Percentiles rank a stretch among this genome's conserved stretches.
phyloP scores from a whole-genome alignment of 2,888 invertebrate species.

The Hemistola chrysoprasaria region DNA sequence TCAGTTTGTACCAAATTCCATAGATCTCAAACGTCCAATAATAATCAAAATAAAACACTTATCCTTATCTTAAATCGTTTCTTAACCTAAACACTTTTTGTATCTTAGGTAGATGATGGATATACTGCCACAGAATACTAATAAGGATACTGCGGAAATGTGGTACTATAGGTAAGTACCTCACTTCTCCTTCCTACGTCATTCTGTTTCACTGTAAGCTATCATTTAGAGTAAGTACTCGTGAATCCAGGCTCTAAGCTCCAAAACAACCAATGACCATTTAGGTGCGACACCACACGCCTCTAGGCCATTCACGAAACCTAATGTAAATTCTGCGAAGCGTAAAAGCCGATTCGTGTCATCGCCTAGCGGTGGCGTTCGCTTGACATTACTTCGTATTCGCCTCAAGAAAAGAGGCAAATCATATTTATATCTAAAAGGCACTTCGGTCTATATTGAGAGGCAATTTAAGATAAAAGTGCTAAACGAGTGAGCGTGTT shows the following conservation, averaged over 20 bases:
- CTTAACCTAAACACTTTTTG: too few relatives aligned
- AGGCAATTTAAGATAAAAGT: conserved; percentile 52
- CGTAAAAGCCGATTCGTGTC: conserved; percentile 72
- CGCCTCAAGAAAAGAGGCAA: conserved; percentile 52
- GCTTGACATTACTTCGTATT: conserved; percentile 55
- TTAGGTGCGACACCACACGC: conserved; percentile 39
- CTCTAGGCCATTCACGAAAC: conserved; percentile 40
- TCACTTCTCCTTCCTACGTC: conserved; percentile 1
- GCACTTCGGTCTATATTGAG: conserved; percentile 48
- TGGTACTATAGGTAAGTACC: too few relatives aligned
- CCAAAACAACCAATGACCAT: conserved; percentile 36
- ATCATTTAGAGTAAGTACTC: conserved; percentile 11
- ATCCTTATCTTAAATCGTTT: too few relatives aligned
- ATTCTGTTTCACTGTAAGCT: conserved; percentile 10
- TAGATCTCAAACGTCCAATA: too few relatives aligned
- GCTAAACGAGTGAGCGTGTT: conserved; percentile 39
- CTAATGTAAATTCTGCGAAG: conserved; percentile 50
- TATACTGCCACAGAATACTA: too few relatives aligned
- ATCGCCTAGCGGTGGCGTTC: conserved; percentile 38
- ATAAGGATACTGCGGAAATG: too few relatives aligned
- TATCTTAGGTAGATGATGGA: too few relatives aligned
- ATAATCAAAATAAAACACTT: too few relatives aligned
- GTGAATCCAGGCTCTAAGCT: neutral
- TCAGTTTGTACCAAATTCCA: too few relatives aligned
- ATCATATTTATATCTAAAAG: conserved; percentile 50